Evolutionary conservation across 1,140 invertebrate genomes (phyloP), one percentile per base, ranked within the genome.

Genomic region (Neomicropteryx cornuta): DNA sequence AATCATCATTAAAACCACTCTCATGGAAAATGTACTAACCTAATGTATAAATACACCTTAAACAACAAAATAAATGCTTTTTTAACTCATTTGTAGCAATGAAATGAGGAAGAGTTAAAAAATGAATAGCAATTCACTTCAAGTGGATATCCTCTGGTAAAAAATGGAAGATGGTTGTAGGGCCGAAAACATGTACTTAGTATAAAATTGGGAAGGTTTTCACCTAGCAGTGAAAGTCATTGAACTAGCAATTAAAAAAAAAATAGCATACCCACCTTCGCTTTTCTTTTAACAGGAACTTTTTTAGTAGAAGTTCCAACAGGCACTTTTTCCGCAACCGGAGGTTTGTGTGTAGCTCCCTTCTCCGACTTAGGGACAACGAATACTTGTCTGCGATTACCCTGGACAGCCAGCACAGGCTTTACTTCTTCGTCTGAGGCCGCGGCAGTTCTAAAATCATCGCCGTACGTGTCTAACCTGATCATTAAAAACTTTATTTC

Each of bases 401-500:
- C 4, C 46, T 62, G 56, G 49, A 59, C 38, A 5, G 49, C 42
- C 13, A 54, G 45, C 33, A 59, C 58, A 5, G 62, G 53, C 44
- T 64, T 67, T 2, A 53, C 49, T n/a, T 69, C 63, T 28, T 56
- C 46, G 39, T 64, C 59, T 30, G 62, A n/a, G 13, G 38, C 36
- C 17, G 56, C 39, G n/a, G 53, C 55, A 16, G 52, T 62, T 49
- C 65, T 55, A 38, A 65, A 70, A 1, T 51, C 45, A 52, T 70
- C 66, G 10, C 65, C 64, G 59, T 67, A 60, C 38, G 55, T 58
- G 45, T 68, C 65, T 43, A 75, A 49, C 22, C 70, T 49, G 31
- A 70, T 60, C 31, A 69, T 65, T 30, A 70, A 43, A 37, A 70
- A 60, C 43, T 66, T 66, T 21, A 73, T 66, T 56, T 73, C 70